Percentiles rank a stretch among this genome's conserved stretches.
Conservation (phyloP, 2,113 vertebrate species). For the Toxostoma redivivum region DNA sequence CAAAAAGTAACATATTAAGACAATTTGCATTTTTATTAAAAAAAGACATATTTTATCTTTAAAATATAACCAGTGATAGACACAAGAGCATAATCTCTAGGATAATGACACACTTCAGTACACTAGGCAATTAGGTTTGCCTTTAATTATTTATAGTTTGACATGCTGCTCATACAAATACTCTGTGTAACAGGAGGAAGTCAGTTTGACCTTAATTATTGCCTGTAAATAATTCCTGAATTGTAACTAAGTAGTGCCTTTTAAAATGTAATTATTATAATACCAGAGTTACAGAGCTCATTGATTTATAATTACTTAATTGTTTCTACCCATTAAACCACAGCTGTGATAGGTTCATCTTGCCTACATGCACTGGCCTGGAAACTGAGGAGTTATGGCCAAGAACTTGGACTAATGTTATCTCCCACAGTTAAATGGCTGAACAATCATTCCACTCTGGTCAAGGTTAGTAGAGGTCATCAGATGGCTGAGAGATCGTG, state of each 20-base stretch:
- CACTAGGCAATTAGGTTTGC: slow-evolving; percentile 20
- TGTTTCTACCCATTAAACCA: slow-evolving; percentile 60
- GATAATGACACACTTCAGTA: slow-evolving; percentile 37
- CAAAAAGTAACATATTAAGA: not conserved
- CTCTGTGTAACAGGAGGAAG: slow-evolving; percentile 32
- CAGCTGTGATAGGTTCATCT: slow-evolving; percentile 28
- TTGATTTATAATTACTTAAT: slow-evolving; percentile 70
- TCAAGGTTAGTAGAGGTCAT: not conserved
- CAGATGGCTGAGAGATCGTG: not conserved
- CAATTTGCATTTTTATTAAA: not conserved
- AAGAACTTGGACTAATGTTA: not conserved
- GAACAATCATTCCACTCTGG: not conserved
- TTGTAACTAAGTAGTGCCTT: slow-evolving; percentile 67
- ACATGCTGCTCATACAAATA: slow-evolving; percentile 26
- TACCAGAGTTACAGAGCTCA: slow-evolving; percentile 30
- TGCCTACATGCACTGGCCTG: not conserved
- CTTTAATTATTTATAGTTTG: slow-evolving; percentile 36
- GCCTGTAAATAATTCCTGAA: slow-evolving; percentile 54
- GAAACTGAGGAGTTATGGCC: not conserved
- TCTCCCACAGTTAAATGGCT: not conserved
- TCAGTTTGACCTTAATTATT: slow-evolving; percentile 62
- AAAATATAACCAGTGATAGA: not conserved
- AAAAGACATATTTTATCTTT: not conserved
- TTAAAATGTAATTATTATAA: slow-evolving; percentile 63
- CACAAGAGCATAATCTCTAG: not conserved